Evolutionary conservation across 2,113 vertebrate genomes (phyloP).

Genomic region (Protobothrops flavoviridis): DNA sequence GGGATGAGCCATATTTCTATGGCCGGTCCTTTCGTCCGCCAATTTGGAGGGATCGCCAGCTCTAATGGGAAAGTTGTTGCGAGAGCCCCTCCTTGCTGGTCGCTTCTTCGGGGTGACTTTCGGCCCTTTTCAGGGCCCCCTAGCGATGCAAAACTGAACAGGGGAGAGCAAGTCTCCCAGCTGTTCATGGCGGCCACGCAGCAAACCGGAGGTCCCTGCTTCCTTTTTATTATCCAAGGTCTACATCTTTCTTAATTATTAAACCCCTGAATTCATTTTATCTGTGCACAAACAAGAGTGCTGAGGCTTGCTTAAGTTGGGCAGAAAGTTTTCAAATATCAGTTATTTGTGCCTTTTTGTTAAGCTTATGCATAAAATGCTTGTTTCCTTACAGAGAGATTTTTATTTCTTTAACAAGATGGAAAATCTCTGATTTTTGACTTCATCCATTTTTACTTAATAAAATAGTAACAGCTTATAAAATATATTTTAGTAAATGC

Average conservation of each 20-base stretch:
- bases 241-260: neutral
- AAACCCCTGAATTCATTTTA: neutral
- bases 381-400: neutral
- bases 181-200: too few species aligned
- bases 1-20: too few species aligned
- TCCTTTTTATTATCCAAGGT: neutral
- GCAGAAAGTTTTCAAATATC: neutral
- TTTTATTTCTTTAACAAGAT: neutral
- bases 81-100: too few species aligned
- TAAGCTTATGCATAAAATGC: neutral
- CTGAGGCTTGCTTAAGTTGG: neutral
- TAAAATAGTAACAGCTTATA: neutral
- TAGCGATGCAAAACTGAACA: too few species aligned
- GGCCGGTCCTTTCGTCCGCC: too few species aligned
- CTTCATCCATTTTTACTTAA: neutral
- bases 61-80: too few species aligned
- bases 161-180: too few species aligned
- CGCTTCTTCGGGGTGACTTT: too few species aligned
- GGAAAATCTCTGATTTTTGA: too few species aligned
- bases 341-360: neutral
- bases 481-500: neutral
- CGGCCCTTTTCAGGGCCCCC: too few species aligned
- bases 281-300: neutral
- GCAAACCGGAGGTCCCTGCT: neutral
- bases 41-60: too few species aligned